Conservation (phyloP, 2,888 invertebrate species). For the Strigamia transsilvanica region DNA sequence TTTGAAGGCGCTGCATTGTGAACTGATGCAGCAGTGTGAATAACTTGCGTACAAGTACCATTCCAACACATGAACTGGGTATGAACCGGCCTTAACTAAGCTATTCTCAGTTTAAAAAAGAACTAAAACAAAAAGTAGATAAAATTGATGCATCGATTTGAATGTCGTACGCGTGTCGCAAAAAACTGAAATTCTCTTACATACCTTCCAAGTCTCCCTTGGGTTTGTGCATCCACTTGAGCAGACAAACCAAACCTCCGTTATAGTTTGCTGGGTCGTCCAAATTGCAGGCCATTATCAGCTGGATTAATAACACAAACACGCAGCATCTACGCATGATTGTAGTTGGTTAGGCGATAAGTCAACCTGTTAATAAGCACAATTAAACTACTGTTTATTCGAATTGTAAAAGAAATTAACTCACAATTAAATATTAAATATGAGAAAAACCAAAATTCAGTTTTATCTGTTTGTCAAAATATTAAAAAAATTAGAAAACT, state of each 20-base stretch:
- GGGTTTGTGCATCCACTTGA: conserved; percentile 21
- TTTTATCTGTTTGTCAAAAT: no score
- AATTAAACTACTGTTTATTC: neutral
- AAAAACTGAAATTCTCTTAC: neutral
- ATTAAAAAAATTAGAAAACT: no score
- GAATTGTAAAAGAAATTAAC: neutral
- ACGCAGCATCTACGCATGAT: conserved; percentile 1
- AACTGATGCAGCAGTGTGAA: no score
- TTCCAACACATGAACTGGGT: no score
- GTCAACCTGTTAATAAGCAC: neutral
- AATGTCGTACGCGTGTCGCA: neutral
- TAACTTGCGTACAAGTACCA: no score
- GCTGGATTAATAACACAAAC: conserved; percentile 19
- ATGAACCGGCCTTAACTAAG: no score
- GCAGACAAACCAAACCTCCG: neutral
- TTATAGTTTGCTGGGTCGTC: conserved; percentile 7
- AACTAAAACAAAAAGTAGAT: neutral
- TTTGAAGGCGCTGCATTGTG: no score
- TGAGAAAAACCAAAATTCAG: no score
- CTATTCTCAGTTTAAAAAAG: neutral
- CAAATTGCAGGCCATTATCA: conserved; percentile 10
- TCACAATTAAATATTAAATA: no score
- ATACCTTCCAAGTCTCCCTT: conserved; percentile 11
- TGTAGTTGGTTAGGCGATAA: neutral
- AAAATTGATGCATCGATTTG: neutral